Base-by-base conservation (phyloP, 2,888 invertebrate species). In the Proisotoma minuta region DNA sequence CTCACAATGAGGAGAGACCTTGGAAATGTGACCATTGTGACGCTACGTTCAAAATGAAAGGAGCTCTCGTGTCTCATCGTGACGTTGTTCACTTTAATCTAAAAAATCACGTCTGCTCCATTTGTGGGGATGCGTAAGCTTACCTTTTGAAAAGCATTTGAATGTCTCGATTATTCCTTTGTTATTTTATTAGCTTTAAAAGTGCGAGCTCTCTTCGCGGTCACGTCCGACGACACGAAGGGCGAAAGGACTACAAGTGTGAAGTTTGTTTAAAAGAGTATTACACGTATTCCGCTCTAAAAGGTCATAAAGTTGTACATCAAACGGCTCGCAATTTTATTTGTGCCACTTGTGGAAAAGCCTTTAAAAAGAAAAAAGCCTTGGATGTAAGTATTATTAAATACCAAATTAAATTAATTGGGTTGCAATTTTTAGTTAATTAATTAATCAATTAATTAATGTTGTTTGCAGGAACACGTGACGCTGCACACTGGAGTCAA, bases 11-110 rank as follows among this genome's bases (percentile, higher is more conserved):
- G 24, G 70, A 72, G 20, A 58, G 70, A 26, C 70, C 72, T 3
- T 72, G 72, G 72, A 72, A 72, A 53, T 72, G 72, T 57, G 72
- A 70, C 34, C 66, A 68, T 40, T 72, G 72, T 51, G 68, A 69
- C 20, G 69, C 69, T 1, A 69, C 70, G 0, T 72, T 72, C 59
- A 72, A 72, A 50, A 68, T 68, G 68, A 72, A 70, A 56, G 69
- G 69, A 22, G 72, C 69, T 5, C 60, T 72, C 2, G 66, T 72
- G 10, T 69, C 72, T n/a, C 72, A 72, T 47, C 62, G 72, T 18
- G 72, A 72, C 53, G 67, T 68, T n/a, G 70, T 72, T 18, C 72
- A 72, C 43, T 69, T 67, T 23, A 72, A 70, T 47, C 50, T 68
- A 23, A 72, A 72, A 50, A 72, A 72, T 47, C 67, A 72, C 34